phyloP scores from a whole-genome alignment of 2,797 vertebrate genomes.

The Meriones psammophilus region DNA sequence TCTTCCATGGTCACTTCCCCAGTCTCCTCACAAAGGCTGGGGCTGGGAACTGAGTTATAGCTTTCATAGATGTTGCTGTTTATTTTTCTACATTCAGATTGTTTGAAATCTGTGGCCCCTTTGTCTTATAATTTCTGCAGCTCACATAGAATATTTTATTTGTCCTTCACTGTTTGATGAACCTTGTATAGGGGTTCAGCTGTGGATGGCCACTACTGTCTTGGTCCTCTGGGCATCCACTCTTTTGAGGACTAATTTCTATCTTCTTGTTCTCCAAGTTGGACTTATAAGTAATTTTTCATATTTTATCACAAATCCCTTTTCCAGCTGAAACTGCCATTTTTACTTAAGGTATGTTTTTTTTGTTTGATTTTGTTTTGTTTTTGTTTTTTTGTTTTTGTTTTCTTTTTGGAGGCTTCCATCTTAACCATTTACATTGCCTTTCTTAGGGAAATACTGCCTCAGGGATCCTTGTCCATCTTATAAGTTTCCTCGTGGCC shows the following conservation, averaged over 20 bases:
- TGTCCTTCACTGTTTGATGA: not conserved
- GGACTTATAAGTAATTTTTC: not conserved
- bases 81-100: not conserved
- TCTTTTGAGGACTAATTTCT: not conserved
- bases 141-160: not conserved
- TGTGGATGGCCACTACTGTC: too few species aligned
- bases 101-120: not conserved
- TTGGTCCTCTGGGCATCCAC: not conserved
- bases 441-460: not conserved
- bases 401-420: not conserved
- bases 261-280: not conserved
- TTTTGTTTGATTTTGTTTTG: not conserved
- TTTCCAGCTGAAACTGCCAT: not conserved
- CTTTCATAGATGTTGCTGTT: not conserved
- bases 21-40: not conserved
- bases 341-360: not conserved
- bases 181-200: not conserved
- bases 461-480: not conserved
- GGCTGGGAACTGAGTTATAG: not conserved
- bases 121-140: not conserved
- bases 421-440: not conserved
- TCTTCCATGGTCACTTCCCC: not conserved
- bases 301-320: not conserved
- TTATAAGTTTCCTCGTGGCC: not conserved
- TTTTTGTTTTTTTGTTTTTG: conserved; percentile 14